Conservation (phyloP, 2,113 vertebrate species). For the Catharus fuscescens region DNA sequence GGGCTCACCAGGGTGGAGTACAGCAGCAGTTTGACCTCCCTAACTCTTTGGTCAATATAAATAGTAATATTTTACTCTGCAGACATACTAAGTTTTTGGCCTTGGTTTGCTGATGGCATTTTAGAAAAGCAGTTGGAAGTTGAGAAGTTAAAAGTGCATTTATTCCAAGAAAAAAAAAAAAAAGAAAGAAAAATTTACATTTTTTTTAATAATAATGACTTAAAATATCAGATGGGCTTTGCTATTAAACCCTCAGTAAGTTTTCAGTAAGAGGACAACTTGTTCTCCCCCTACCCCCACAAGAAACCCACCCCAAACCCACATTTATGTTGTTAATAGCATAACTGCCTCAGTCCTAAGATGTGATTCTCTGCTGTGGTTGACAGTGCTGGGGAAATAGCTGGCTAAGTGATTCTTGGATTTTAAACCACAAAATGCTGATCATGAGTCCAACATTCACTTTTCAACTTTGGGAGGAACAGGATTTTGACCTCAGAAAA, state of each 20-base stretch:
- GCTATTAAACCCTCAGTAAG: neutral
- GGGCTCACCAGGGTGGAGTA: neutral
- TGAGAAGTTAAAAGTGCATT: neutral
- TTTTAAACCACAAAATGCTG: conserved; percentile 15
- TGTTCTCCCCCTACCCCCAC: neutral
- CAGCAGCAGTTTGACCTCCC: neutral
- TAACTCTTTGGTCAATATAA: fast-evolving
- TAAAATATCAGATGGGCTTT: neutral
- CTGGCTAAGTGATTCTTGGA: neutral
- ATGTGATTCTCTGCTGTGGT: conserved; percentile 40
- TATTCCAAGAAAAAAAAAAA: neutral
- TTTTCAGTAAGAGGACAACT: neutral
- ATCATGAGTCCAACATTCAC: conserved; percentile 10
- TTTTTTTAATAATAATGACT: neutral
- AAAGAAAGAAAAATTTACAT: neutral
- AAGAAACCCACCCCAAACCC: neutral
- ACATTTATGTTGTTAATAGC: neutral
- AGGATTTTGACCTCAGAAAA: conserved; percentile 30
- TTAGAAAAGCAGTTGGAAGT: neutral
- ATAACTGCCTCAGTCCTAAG: neutral
- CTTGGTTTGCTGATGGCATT: neutral
- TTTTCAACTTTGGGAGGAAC: conserved; percentile 17
- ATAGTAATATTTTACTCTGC: neutral
- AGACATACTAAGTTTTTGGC: neutral
- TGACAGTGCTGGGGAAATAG: conserved; percentile 27